Evolutionary conservation across 2,888 invertebrate species (phyloP).

Genomic region (Agrochola lychnidis): DNA sequence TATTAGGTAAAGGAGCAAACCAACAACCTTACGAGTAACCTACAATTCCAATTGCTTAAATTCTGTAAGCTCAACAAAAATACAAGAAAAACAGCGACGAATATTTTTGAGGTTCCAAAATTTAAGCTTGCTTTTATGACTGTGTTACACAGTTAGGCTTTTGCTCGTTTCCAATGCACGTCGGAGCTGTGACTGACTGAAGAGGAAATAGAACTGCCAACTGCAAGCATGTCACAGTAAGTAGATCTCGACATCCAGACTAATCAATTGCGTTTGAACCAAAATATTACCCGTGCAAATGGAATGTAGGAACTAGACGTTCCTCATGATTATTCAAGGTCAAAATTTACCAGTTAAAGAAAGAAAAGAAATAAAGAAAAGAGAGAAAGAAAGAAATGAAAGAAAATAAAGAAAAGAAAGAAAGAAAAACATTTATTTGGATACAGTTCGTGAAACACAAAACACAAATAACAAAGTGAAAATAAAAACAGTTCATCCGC

Average conservation of each 20-base stretch:
- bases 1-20: background rate
- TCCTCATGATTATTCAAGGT: too few relatives aligned
- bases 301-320: background rate
- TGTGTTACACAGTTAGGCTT: background rate
- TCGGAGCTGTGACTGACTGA: constrained; percentile 5
- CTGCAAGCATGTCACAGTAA: background rate
- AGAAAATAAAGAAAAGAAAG: too few relatives aligned
- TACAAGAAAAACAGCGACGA: background rate
- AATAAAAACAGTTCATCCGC: background rate
- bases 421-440: too few relatives aligned
- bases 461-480: too few relatives aligned
- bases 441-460: too few relatives aligned
- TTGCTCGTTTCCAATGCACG: background rate
- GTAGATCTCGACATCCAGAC: background rate
- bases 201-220: constrained; percentile 27
- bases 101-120: background rate
- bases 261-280: constrained; percentile 1
- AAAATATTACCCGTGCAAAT: background rate
- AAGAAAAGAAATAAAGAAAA: too few relatives aligned
- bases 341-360: background rate
- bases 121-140: background rate
- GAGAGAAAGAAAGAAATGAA: too few relatives aligned
- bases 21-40: too few relatives aligned
- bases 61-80: background rate
- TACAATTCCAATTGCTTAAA: background rate